Evolutionary conservation across 2,888 invertebrate genomes (phyloP).

Genomic region (Macrophya alboannulata): DNA sequence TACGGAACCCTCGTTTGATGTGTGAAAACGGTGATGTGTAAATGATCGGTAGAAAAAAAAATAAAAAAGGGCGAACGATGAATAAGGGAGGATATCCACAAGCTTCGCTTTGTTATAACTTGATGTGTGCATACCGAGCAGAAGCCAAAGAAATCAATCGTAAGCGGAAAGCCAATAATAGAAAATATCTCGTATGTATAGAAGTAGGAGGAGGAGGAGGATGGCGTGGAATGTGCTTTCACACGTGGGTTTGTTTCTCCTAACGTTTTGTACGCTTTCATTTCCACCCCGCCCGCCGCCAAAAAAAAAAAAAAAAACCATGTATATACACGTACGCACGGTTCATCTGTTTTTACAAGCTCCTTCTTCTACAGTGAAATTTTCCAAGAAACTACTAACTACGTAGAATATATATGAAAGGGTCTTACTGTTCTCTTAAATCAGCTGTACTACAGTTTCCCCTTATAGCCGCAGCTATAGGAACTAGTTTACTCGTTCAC

Average conservation of each 20-base stretch:
- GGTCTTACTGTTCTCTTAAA: conserved; percentile 37
- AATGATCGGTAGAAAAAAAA: neutral
- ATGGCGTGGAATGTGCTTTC: conserved; percentile 10
- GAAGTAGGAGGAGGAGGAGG: neutral
- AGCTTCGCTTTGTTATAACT: neutral
- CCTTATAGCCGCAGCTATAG: neutral
- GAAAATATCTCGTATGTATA: conserved; percentile 51
- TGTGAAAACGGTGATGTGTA: neutral
- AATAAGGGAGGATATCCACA: neutral
- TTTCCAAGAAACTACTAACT: conserved; percentile 16
- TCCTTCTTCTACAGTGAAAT: neutral
- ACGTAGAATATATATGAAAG: conserved; percentile 13
- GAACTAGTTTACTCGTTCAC: conserved; percentile 4
- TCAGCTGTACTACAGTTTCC: neutral
- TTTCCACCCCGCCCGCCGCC: neutral
- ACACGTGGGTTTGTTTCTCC: conserved; percentile 43
- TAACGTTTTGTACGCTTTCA: conserved; percentile 13
- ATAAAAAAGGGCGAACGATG: neutral
- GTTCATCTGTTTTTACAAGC: conserved; percentile 32
- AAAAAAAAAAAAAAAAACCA: neutral
- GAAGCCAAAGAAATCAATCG: conserved; percentile 70
- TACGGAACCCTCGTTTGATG: neutral
- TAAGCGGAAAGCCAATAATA: conserved; percentile 63
- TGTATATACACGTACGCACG: neutral
- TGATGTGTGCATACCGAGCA: conserved; percentile 59